These are phyloP conservation scores for Halichondria panicea DNA, from an alignment of 37 sponge, comb jelly and placozoan species.

Conservation along the genomic window DNA sequence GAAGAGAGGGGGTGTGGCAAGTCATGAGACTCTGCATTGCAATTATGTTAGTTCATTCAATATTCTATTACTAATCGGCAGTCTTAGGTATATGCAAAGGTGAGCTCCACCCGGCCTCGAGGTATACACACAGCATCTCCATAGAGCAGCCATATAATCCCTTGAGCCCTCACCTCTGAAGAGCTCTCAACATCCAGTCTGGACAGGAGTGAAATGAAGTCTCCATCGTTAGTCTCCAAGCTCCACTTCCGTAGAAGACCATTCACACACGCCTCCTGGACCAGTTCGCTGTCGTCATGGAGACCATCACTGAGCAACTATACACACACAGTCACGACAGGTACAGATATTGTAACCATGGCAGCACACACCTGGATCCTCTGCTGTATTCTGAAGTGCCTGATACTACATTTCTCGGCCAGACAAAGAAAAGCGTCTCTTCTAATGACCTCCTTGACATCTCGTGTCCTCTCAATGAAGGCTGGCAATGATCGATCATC, in stretches of 20 bases:
- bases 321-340: not conserved
- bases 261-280: constrained; percentile 52
- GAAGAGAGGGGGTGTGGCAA: no score
- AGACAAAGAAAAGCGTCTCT: constrained; percentile 48
- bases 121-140: no score
- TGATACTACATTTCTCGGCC: constrained; percentile 55
- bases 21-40: no score
- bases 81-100: no score
- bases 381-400: constrained; percentile 60
- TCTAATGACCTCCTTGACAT: constrained; percentile 60
- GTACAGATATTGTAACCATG: not conserved
- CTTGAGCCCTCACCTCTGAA: constrained; percentile 26
- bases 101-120: no score
- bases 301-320: constrained; percentile 64
- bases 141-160: no score
- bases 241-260: constrained; percentile 71
- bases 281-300: constrained; percentile 37
- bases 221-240: constrained; percentile 28
- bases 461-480: constrained; percentile 71
- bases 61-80: no score
- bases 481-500: constrained; percentile 30
- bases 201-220: constrained; percentile 61
- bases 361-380: constrained; percentile 40
- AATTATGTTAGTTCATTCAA: no score
- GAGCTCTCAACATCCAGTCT: constrained; percentile 76